phyloP scores from a whole-genome alignment of 2,797 vertebrate genomes.

The Dallia pectoralis region DNA sequence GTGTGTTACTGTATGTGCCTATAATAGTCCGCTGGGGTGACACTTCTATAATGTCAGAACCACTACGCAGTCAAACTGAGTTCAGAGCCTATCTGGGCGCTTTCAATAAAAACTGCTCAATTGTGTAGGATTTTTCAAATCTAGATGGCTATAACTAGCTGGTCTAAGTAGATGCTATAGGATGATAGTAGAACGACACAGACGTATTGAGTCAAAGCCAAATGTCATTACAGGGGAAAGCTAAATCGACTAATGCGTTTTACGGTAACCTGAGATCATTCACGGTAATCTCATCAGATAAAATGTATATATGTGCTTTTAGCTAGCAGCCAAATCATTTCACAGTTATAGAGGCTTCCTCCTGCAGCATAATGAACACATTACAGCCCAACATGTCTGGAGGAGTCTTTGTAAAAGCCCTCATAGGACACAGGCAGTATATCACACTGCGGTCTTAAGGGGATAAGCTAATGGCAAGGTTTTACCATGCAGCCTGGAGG shows the following conservation, averaged over 20 bases:
- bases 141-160: background rate
- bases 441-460: slow-evolving; percentile 61
- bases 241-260: background rate
- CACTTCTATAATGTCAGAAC: background rate
- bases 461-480: slow-evolving; percentile 61
- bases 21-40: slow-evolving; percentile 30
- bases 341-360: slow-evolving; percentile 12
- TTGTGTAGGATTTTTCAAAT: background rate
- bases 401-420: background rate
- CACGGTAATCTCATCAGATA: slow-evolving; percentile 1
- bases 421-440: slow-evolving; percentile 42
- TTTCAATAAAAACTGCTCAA: background rate
- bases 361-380: slow-evolving; percentile 25
- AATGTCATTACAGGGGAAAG: background rate
- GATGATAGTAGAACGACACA: background rate
- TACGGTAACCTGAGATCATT: background rate
- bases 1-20: slow-evolving; percentile 41
- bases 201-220: background rate
- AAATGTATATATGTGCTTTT: background rate
- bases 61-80: background rate
- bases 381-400: slow-evolving; percentile 40
- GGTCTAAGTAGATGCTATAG: background rate
- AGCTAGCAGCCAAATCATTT: slow-evolving; percentile 1
- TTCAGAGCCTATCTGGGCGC: background rate
- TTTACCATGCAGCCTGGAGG: slow-evolving; percentile 61